Conservation (phyloP, 2,888 invertebrate genomes). For the Bombylius discolor region DNA sequence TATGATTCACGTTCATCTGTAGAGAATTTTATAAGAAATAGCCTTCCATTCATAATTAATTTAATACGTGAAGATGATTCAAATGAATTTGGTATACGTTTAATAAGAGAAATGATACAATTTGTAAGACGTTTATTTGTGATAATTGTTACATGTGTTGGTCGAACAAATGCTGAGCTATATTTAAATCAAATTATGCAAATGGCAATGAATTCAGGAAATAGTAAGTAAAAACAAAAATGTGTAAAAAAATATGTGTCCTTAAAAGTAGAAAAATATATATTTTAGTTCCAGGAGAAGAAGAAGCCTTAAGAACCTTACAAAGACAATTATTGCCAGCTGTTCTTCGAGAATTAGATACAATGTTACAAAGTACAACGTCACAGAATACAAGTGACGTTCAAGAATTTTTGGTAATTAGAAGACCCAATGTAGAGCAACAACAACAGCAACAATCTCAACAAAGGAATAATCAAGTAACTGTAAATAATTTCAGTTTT, state of each 20-base stretch:
- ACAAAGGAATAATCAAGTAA: neutral
- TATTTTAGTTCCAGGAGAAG: constrained; percentile 7
- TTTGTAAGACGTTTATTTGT: constrained; percentile 29
- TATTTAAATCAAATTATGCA: constrained; percentile 31
- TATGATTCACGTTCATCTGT: constrained; percentile 33
- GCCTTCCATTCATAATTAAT: constrained; percentile 25
- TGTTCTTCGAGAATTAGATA: constrained; percentile 9
- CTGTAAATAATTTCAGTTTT: too few relatives aligned
- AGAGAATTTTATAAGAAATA: constrained; percentile 27
- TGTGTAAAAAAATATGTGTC: too few relatives aligned
- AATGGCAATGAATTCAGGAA: constrained; percentile 19
- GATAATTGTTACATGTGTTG: constrained; percentile 30
- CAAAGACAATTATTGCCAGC: constrained; percentile 10
- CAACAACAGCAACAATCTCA: neutral
- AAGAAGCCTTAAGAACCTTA: constrained; percentile 7
- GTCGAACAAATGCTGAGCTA: constrained; percentile 27
- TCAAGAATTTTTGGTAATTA: constrained; percentile 17
- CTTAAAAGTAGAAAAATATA: neutral
- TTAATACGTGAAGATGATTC: constrained; percentile 20
- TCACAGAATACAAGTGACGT: constrained; percentile 9
- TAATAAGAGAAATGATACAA: constrained; percentile 25
- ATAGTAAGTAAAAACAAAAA: constrained; percentile 9
- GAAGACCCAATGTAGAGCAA: constrained; percentile 5
- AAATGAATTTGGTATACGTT: constrained; percentile 24
- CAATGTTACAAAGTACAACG: constrained; percentile 4